Percentiles rank a stretch among this genome's conserved stretches.
These are phyloP conservation scores for Dreissena polymorpha DNA, from an alignment of 1,140 invertebrate species.

Conservation along the genomic window DNA sequence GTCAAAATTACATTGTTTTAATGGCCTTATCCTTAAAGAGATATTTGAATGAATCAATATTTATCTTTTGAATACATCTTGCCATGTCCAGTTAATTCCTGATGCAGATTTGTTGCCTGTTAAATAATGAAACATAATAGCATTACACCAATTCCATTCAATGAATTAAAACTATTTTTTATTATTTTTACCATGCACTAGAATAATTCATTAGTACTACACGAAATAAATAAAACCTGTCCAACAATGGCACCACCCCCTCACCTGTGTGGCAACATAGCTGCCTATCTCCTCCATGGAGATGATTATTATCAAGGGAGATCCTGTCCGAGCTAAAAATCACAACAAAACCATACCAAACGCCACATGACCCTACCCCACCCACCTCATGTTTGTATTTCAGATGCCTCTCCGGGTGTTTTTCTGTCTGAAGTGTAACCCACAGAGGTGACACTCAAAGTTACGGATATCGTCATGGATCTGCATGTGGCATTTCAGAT, in stretches of 20 bases:
- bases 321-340: constrained; percentile 50
- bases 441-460: constrained; percentile 70
- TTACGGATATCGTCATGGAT: constrained; percentile 73
- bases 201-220: too few species aligned
- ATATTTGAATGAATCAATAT: too few species aligned
- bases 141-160: too few species aligned
- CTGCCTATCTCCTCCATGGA: constrained; percentile 38
- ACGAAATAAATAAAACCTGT: too few species aligned
- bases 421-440: constrained; percentile 75
- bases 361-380: not conserved
- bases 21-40: too few species aligned
- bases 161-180: too few species aligned
- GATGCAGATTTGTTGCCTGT: too few species aligned
- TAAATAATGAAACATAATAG: too few species aligned
- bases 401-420: constrained; percentile 77
- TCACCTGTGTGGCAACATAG: constrained; percentile 10
- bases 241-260: too few species aligned
- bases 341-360: not conserved
- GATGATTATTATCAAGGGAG: constrained; percentile 49
- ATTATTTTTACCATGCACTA: not conserved
- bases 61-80: too few species aligned
- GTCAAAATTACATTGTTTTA: too few species aligned
- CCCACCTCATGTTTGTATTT: constrained; percentile 78
- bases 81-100: too few species aligned
- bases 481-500: constrained; percentile 76